Base-by-base conservation (phyloP, 2,797 vertebrate species). In the Phrynocephalus forsythii region DNA sequence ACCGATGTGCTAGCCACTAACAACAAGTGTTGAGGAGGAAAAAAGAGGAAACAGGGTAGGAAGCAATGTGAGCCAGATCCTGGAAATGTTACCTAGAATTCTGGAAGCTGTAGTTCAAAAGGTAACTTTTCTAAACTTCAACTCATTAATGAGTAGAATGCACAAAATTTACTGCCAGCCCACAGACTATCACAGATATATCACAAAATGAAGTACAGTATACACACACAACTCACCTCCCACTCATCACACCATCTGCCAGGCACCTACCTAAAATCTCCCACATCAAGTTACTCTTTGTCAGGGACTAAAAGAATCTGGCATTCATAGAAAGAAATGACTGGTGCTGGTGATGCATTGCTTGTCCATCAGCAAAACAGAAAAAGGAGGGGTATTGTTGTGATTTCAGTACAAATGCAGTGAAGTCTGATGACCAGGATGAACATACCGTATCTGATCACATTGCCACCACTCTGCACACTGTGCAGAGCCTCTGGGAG, bases 341-440 rank as follows among this genome's bases (percentile, higher is more conserved):
- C 76, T 73, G 50, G 79, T 7, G 16, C 72, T 76, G 10, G 28
- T 9, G 78, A 67, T 20, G 13, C 20, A 78, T 72, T 0, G 0
- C 6, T 77, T n/a, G 68, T 82, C 28, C 2, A 8, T 11, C 78
- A 75, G 33, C 3, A 10, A 79, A 73, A 28, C 78, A 2, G 0
- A 2, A 1, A 15, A 72, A 15, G 9, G 24, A 30, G 66, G 28
- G 38, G 38, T 2, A 44, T 71, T 52, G 9, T 16, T 0, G 0
- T 1, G 2, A n/a, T 0, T n/a, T 89, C 82, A 76, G 24, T n/a
- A 78, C 16, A 75, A 38, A 10, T 69, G 4, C 13, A 79, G n/a
- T 1, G 28, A 33, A 80, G 24, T 18, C 48, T 85, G 75, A 85
- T 16, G 26, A 67, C 1, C 6, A 73, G 18, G 33, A 22, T 85